These are phyloP conservation scores for Hylomyscus alleni DNA, from an alignment of 2,797 vertebrate species.

Conservation along the genomic window DNA sequence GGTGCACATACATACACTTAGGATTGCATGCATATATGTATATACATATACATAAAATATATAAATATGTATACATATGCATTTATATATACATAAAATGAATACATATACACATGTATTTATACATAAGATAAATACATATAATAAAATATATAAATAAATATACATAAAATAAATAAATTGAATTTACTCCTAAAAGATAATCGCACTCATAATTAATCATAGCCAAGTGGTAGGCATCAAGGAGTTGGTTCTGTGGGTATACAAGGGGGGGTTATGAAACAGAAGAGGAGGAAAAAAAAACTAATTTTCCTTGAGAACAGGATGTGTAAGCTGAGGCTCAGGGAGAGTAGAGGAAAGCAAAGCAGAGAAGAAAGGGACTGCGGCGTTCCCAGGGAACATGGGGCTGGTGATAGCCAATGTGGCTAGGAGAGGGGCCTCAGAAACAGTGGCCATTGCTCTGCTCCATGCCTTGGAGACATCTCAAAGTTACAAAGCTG, in stretches of 20 bases:
- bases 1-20: background rate
- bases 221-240: background rate
- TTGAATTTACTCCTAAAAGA: background rate
- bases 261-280: background rate
- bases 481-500: background rate
- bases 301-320: background rate
- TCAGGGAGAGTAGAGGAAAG: background rate
- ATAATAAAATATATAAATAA: no score
- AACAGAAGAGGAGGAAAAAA: background rate
- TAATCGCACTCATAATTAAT: background rate
- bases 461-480: background rate
- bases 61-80: no score
- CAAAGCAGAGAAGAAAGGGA: background rate
- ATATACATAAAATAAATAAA: no score
- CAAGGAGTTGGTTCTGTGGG: background rate
- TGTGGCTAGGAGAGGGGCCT: background rate
- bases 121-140: no score
- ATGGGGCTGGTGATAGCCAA: background rate
- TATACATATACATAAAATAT: no score
- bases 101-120: no score
- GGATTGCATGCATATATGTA: background rate
- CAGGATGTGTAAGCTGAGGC: background rate
- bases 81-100: no score
- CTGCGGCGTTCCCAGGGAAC: background rate
- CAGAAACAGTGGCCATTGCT: background rate